phyloP scores from a whole-genome alignment of 2,888 invertebrate genomes.

The Laspeyria flexula region DNA sequence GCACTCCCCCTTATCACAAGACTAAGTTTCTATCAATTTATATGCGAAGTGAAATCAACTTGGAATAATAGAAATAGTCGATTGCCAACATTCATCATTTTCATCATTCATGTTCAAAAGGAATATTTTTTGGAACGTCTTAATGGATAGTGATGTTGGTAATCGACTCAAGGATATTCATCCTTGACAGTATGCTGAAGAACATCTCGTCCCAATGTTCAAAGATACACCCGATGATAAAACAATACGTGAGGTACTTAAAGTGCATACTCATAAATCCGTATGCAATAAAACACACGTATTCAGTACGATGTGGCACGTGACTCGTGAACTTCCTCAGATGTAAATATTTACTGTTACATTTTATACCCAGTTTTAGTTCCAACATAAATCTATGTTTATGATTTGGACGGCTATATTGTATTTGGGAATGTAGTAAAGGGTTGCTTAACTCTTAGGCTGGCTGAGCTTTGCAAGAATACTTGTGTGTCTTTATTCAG shows the following conservation, averaged over 20 bases:
- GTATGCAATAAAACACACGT: constrained; percentile 68
- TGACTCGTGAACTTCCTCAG: constrained; percentile 59
- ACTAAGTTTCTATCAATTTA: no score
- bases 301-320: constrained; percentile 61
- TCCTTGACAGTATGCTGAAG: constrained; percentile 1
- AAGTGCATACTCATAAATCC: constrained; percentile 70
- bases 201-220: constrained; percentile 16
- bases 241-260: constrained; percentile 60
- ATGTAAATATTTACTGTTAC: constrained; percentile 72
- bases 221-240: constrained; percentile 41
- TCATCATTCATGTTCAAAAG: no score
- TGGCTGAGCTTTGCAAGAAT: constrained; percentile 18
- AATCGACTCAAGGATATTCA: no score
- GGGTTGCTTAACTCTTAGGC: constrained; percentile 6
- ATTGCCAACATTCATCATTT: no score
- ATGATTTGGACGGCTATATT: constrained; percentile 30
- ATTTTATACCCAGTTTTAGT: constrained; percentile 56
- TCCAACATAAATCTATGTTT: constrained; percentile 40
- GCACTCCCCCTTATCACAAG: no score
- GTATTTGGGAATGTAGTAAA: constrained; percentile 6
- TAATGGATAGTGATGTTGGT: no score
- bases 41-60: no score
- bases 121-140: no score
- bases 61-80: no score
- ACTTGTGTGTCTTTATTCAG: no score